A percentile compares a stretch with the other conserved stretches of the same genome.
phyloP scores from a whole-genome alignment of 2,113 vertebrate species.

The Glaucidium brasilianum region DNA sequence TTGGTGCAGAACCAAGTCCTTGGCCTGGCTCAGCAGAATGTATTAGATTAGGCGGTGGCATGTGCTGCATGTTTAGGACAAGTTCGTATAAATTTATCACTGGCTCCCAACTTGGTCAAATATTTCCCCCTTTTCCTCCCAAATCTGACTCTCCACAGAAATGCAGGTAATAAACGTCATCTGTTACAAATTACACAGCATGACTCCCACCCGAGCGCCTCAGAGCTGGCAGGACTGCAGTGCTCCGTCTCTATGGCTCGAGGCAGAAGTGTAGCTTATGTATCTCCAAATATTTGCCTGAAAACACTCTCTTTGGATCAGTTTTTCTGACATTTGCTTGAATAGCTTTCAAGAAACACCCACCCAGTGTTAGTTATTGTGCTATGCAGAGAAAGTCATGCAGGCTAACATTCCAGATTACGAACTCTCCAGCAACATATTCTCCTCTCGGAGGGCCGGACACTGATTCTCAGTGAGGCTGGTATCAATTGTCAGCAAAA shows the following conservation, averaged over 20 bases:
- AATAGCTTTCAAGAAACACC: background rate
- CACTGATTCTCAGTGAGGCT: background rate
- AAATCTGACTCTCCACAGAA: background rate
- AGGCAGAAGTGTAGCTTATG: conserved; percentile 13
- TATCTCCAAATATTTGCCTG: conserved; percentile 41
- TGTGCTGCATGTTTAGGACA: background rate
- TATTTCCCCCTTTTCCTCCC: background rate
- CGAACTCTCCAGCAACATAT: background rate
- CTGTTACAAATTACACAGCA: conserved; percentile 14
- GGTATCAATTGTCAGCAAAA: background rate
- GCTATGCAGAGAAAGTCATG: background rate
- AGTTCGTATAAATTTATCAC: background rate
- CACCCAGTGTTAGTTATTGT: background rate
- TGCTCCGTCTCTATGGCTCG: background rate
- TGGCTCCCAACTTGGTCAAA: background rate
- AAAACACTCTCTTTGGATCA: conserved; percentile 1
- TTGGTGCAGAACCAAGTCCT: background rate
- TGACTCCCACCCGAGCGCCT: background rate
- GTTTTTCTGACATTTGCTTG: conserved; percentile 24
- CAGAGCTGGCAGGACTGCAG: background rate
- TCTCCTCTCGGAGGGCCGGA: background rate
- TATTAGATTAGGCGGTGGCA: background rate
- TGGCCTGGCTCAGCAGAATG: background rate
- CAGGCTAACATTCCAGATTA: background rate
- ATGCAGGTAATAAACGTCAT: conserved; percentile 29